Percentiles rank a stretch among this genome's conserved stretches.
These are phyloP conservation scores for Morus bassanus DNA, from an alignment of 2,797 vertebrate species.

Conservation along the genomic window DNA sequence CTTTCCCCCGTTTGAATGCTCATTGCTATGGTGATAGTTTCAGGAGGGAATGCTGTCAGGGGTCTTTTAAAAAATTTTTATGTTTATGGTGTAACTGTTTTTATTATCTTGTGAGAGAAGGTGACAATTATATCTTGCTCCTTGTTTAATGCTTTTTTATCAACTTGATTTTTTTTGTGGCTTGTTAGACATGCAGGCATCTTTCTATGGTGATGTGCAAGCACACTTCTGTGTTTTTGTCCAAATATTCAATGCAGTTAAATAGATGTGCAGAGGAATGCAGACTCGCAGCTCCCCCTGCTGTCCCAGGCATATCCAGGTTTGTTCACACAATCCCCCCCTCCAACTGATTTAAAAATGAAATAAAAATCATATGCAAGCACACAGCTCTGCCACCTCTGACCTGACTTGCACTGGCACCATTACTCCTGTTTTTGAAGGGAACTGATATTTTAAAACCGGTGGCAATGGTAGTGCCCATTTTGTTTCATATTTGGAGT, in stretches of 20 bases:
- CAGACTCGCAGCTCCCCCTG: constrained; percentile 27
- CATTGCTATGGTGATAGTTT: constrained; percentile 58
- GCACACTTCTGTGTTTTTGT: background rate
- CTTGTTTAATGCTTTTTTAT: constrained; percentile 41
- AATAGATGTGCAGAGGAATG: background rate
- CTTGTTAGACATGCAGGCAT: background rate
- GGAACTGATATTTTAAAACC: background rate
- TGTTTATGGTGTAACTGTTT: constrained; percentile 42
- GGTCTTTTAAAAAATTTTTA: constrained; percentile 37
- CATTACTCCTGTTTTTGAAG: background rate
- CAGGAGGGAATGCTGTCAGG: background rate
- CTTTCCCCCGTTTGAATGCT: background rate
- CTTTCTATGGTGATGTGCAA: background rate
- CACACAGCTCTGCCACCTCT: accelerated
- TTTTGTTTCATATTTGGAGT: background rate
- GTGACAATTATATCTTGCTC: constrained; percentile 33
- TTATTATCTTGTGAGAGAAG: constrained; percentile 18
- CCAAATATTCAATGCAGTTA: background rate
- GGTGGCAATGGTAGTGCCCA: background rate
- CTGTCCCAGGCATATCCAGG: constrained; percentile 5
- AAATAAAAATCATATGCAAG: background rate
- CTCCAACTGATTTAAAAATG: background rate
- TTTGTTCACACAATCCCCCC: background rate
- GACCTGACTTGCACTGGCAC: background rate
- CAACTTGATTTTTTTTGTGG: background rate